A percentile compares a stretch with the other conserved stretches of the same genome.
Evolutionary conservation across 2,888 invertebrate species (phyloP).

Genomic region (Idaea biselata): DNA sequence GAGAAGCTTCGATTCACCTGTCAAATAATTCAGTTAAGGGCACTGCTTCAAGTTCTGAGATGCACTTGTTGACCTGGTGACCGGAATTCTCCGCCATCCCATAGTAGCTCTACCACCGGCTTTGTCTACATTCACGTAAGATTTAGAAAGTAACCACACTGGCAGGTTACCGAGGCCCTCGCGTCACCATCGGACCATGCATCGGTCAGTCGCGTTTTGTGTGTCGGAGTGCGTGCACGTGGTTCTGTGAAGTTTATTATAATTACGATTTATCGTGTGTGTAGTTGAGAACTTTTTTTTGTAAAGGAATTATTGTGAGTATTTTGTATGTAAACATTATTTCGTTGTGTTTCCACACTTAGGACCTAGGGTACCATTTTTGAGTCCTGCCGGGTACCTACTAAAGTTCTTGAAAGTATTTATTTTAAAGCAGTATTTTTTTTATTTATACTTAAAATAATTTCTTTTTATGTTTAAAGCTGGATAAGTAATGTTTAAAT

Average conservation of each 20-base stretch:
- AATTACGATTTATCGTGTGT: slow-evolving; percentile 17
- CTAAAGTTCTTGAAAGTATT: too few relatives aligned
- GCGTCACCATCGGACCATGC: slow-evolving; percentile 43
- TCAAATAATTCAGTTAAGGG: neutral
- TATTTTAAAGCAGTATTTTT: too few relatives aligned
- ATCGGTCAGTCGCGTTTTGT: slow-evolving; percentile 60
- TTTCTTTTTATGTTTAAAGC: neutral
- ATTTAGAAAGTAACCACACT: slow-evolving; percentile 74
- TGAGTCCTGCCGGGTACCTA: too few relatives aligned
- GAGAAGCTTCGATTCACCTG: too few relatives aligned
- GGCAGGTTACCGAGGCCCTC: slow-evolving; percentile 51
- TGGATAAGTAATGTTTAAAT: neutral
- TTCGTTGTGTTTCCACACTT: too few relatives aligned
- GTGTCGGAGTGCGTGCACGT: slow-evolving; percentile 58
- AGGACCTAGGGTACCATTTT: too few relatives aligned
- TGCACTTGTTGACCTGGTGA: slow-evolving; percentile 13
- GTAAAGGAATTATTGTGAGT: slow-evolving; percentile 20
- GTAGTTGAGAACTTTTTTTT: slow-evolving; percentile 9
- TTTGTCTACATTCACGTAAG: slow-evolving; percentile 11
- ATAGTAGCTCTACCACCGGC: neutral
- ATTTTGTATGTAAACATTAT: neutral
- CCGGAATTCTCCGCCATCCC: slow-evolving; percentile 21
- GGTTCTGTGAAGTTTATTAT: slow-evolving; percentile 23
- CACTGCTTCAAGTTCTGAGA: slow-evolving; percentile 29
- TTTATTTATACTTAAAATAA: too few relatives aligned